phyloP scores from a whole-genome alignment of 2,113 vertebrate species.

The Rhagologus leucostigma region DNA sequence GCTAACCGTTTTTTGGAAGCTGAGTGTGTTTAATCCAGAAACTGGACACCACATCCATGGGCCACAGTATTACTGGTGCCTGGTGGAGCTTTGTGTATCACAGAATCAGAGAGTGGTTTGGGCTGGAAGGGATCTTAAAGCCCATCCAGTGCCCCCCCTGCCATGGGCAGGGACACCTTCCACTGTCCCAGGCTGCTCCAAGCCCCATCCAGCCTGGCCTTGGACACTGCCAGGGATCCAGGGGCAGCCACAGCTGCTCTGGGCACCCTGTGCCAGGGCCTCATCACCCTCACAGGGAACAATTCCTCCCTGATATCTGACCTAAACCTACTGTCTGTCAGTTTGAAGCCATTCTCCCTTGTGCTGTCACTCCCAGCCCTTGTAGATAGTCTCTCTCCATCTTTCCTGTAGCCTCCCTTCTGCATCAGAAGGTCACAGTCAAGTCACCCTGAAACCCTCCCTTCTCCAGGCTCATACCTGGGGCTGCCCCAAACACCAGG shows the following conservation, averaged over 20 bases:
- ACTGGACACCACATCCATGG: not conserved
- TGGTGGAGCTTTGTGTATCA: not conserved
- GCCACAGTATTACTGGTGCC: not conserved
- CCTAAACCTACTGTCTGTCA: too few species aligned
- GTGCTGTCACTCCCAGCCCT: not conserved
- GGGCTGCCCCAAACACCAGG: not conserved
- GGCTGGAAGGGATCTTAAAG: not conserved
- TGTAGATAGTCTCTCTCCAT: not conserved
- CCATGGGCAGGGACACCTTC: not conserved
- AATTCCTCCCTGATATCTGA: not conserved
- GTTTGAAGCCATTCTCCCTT: not conserved
- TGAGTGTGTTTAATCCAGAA: not conserved
- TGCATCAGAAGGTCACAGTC: not conserved
- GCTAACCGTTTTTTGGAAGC: not conserved
- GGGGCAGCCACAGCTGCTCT: not conserved
- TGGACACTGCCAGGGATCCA: not conserved
- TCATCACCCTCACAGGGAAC: rapidly evolving
- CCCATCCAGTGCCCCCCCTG: rapidly evolving
- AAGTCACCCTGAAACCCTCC: not conserved
- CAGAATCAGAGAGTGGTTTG: not conserved
- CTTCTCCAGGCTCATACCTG: not conserved
- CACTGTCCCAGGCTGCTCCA: not conserved
- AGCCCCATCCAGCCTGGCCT: not conserved
- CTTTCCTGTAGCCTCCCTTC: too few species aligned
- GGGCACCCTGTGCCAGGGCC: not conserved